Evolutionary conservation across 1,140 invertebrate species (phyloP), one percentile per base, ranked within the genome.

Genomic region (Aphidius gifuensis): DNA sequence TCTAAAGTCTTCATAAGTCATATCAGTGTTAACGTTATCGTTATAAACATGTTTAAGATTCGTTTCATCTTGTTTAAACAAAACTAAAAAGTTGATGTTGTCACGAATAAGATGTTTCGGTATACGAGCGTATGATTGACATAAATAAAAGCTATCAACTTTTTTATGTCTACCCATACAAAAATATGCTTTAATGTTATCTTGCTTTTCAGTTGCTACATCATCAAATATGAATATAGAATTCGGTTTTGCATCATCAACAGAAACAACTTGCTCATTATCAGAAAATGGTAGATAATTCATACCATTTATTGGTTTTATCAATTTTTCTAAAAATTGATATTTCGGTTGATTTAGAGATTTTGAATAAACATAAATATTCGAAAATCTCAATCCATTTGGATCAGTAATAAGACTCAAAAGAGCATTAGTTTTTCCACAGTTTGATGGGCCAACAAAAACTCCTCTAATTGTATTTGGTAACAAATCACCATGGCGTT

Each of bases 151-250:
- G 56, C 64, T 69, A 65, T 77, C 73, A 55, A 71, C 68, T 43
- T 69, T 46, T 16, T 69, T 73, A 73, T 78, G 74, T 48, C 75
- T 55, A 8, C 70, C 72, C 69, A 76, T 75, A 64, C 68, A 68
- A 69, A 79, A 80, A 68, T 76, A 77, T 50, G 69, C 64, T 60
- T 68, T 56, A 6, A 79, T 72, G 39, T 64, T 70, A 49, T 68
- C 64, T 67, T 78, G 16, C 16, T 16, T 16, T 16, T 16, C 16
- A 16, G 16, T 16, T 16, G 16, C 16, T 16, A 16, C 16, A 71
- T 61, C 76, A 70, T 81, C 76, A 66, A 78, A 79, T 55, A 79
- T 75, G 51, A 79, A 69, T 23, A 74, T 61, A 4, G 69, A 75
- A 67, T 75, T 67, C 32, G 58, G 48, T 60, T 64, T 49, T 8